Evolutionary conservation across 2,113 vertebrate species (phyloP).

Genomic region (Pedetes capensis): DNA sequence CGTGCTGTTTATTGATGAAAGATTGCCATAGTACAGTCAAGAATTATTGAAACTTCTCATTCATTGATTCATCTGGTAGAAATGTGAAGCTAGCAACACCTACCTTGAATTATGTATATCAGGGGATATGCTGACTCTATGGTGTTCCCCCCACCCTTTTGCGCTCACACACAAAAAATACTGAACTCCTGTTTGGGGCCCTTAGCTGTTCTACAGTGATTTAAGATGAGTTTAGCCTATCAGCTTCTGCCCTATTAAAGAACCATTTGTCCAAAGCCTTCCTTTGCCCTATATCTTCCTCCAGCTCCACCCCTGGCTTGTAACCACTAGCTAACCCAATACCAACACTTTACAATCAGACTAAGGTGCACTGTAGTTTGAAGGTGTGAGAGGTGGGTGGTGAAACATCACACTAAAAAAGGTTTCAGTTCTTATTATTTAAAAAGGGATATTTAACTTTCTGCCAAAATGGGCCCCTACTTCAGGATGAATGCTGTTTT

Average conservation of each 20-base stretch:
- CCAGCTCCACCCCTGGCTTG: neutral
- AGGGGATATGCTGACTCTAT: neutral
- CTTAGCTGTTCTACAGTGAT: neutral
- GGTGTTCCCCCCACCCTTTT: neutral
- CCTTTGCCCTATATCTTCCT: neutral
- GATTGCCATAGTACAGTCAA: neutral
- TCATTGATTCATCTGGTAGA: neutral
- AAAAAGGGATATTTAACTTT: constrained; percentile 9
- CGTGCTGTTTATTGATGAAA: neutral
- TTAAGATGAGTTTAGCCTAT: neutral
- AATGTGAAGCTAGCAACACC: neutral
- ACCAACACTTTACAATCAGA: neutral
- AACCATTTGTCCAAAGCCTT: neutral
- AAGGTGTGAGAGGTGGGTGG: neutral
- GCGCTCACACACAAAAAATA: neutral
- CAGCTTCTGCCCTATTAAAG: neutral
- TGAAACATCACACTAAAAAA: too few relatives aligned
- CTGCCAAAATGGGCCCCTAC: neutral
- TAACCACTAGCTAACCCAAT: neutral
- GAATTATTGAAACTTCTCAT: neutral
- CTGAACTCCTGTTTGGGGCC: neutral
- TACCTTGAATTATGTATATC: neutral
- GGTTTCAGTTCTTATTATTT: neutral
- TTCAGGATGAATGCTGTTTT: neutral
- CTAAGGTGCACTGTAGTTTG: neutral